These are phyloP conservation scores for Prionailurus viverrinus DNA, from an alignment of 2,113 vertebrate species.

Conservation along the genomic window DNA sequence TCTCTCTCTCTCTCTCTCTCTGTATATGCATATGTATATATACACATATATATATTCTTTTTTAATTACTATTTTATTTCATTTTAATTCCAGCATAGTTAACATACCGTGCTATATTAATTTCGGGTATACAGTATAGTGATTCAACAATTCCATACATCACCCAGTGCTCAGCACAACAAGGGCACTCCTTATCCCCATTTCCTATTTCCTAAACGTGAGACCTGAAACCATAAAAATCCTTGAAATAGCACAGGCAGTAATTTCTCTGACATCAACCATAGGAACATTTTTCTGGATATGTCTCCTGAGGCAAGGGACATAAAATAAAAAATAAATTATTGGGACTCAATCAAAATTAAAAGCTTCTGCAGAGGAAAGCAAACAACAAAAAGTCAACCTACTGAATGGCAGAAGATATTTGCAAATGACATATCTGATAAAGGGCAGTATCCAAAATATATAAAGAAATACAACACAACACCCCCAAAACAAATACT, in stretches of 20 bases:
- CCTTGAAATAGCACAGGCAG: background rate
- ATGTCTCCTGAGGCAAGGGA: background rate
- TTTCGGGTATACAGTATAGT: background rate
- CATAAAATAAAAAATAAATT: background rate
- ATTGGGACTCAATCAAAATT: background rate
- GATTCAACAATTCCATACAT: background rate
- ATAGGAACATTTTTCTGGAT: background rate
- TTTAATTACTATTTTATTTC: background rate
- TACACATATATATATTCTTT: background rate
- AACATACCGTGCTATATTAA: background rate
- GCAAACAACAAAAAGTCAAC: background rate
- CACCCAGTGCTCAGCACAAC: background rate
- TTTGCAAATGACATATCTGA: background rate
- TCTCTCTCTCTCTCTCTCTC: no score
- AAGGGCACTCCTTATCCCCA: background rate
- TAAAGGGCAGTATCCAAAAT: background rate
- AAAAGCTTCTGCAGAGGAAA: background rate
- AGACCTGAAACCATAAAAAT: background rate
- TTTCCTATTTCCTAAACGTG: background rate
- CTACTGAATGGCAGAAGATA: background rate
- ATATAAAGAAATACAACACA: background rate
- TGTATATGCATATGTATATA: background rate
- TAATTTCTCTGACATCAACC: background rate
- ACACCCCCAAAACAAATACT: background rate
- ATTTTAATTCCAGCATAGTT: background rate